Evolutionary conservation across 2,888 invertebrate species (phyloP).

Genomic region (Tribolium freemani): DNA sequence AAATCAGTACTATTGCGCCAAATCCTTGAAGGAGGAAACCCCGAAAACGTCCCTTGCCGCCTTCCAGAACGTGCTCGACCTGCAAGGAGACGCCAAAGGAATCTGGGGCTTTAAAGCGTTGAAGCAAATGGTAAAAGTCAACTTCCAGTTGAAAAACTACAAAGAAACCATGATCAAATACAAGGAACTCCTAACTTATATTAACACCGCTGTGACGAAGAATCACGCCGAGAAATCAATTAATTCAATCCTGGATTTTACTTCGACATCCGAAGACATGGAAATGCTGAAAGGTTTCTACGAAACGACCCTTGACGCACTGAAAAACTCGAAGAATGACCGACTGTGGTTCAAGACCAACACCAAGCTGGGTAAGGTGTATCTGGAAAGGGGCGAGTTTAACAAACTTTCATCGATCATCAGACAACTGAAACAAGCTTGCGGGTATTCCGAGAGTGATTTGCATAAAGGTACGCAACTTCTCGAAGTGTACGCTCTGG

Average conservation of each 20-base stretch:
- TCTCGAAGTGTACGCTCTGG: conserved; percentile 97
- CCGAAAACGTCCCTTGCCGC: conserved; percentile 90
- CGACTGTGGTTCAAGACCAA: conserved; percentile 99
- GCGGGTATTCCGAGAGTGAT: conserved; percentile 97
- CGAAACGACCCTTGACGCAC: conserved; percentile 92
- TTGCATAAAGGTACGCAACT: conserved; percentile 97
- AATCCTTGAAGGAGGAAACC: conserved; percentile 96
- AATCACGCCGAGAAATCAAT: conserved; percentile 99
- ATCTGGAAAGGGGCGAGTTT: conserved; percentile 95
- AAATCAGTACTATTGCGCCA: conserved; percentile 99
- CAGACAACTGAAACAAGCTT: conserved; percentile 95
- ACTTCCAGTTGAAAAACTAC: conserved; percentile 89
- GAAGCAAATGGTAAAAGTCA: conserved; percentile 99
- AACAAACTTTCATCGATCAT: conserved; percentile 93
- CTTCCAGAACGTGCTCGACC: conserved; percentile 95
- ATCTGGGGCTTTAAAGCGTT: conserved; percentile 99
- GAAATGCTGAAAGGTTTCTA: conserved; percentile 94
- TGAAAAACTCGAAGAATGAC: conserved; percentile 98
- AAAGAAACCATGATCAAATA: conserved; percentile 79
- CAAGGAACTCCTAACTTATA: conserved; percentile 95
- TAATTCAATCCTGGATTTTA: conserved; percentile 98
- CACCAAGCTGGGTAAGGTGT: conserved; percentile 96
- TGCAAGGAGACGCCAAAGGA: conserved; percentile 95
- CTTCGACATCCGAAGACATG: conserved; percentile 95
- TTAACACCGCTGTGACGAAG: conserved; percentile 97